Evolutionary conservation across 2,113 vertebrate species (phyloP).

Genomic region (Willisornis vidua): DNA sequence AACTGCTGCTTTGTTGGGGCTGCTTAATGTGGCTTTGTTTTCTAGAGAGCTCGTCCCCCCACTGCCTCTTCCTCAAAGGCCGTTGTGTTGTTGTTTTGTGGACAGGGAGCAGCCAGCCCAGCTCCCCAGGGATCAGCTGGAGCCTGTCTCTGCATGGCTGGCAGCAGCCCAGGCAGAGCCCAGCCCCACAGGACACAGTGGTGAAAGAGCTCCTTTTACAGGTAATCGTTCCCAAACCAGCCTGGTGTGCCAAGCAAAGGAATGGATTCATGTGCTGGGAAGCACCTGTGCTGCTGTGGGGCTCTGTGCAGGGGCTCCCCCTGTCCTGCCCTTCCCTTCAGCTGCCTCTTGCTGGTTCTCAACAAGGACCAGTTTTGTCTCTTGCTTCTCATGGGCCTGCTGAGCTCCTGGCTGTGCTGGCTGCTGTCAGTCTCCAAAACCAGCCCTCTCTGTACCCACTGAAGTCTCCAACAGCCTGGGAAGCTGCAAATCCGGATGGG

Average conservation of each 20-base stretch:
- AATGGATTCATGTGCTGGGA: not conserved
- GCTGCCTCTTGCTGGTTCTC: not conserved
- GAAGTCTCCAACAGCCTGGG: not conserved
- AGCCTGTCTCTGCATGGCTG: not conserved
- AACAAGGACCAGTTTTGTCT: not conserved
- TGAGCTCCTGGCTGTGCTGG: not conserved
- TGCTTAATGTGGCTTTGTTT: constrained; percentile 66
- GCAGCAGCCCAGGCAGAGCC: constrained; percentile 32
- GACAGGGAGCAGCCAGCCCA: not conserved
- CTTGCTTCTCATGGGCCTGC: not conserved
- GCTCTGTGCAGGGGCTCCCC: not conserved
- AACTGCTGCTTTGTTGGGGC: constrained; percentile 44
- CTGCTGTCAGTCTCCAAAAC: not conserved
- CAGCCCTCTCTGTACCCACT: not conserved
- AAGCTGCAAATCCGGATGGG: not conserved
- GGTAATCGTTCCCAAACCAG: not conserved
- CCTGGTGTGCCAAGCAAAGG: not conserved
- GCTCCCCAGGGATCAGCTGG: not conserved
- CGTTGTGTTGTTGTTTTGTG: constrained; percentile 23
- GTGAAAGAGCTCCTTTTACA: constrained; percentile 32
- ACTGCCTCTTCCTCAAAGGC: constrained; percentile 48
- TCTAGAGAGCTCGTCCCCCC: constrained; percentile 16
- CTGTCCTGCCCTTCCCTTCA: not conserved
- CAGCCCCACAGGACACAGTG: not conserved
- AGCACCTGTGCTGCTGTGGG: not conserved